Conservation (phyloP, 2,888 invertebrate species). For the Cetonia aurata region DNA sequence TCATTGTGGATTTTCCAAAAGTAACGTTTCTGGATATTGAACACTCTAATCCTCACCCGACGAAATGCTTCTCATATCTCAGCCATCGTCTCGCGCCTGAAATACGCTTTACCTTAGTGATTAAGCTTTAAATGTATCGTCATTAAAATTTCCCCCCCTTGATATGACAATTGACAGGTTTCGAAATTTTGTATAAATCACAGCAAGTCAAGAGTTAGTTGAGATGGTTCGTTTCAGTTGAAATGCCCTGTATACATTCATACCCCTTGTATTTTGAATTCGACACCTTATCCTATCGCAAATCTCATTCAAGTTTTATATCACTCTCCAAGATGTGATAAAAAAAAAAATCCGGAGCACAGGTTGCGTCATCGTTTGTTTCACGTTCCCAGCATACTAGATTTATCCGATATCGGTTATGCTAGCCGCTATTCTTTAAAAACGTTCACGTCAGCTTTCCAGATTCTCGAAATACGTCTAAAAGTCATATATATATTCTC, state of each 20-base stretch:
- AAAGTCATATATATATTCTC: background rate
- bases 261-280: slow-evolving; percentile 11
- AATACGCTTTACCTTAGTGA: too few species aligned
- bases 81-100: too few species aligned
- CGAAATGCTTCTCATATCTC: too few species aligned
- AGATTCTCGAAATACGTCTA: slow-evolving; percentile 26
- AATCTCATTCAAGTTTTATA: slow-evolving; percentile 38
- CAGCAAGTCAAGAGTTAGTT: too few species aligned
- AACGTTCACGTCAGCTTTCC: slow-evolving; percentile 38
- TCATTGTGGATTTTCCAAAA: too few species aligned
- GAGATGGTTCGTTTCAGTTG: too few species aligned
- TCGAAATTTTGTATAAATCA: too few species aligned
- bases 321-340: slow-evolving; percentile 38
- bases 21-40: too few species aligned
- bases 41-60: too few species aligned
- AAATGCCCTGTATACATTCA: background rate
- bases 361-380: slow-evolving; percentile 38
- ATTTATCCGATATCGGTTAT: slow-evolving; percentile 37
- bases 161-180: too few species aligned
- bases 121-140: too few species aligned
- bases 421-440: slow-evolving; percentile 33
- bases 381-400: slow-evolving; percentile 38
- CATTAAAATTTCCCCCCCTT: too few species aligned
- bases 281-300: slow-evolving; percentile 6
- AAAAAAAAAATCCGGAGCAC: slow-evolving; percentile 35